These are phyloP conservation scores for Helicoverpa zea DNA, from an alignment of 1,140 invertebrate species.

Conservation along the genomic window DNA sequence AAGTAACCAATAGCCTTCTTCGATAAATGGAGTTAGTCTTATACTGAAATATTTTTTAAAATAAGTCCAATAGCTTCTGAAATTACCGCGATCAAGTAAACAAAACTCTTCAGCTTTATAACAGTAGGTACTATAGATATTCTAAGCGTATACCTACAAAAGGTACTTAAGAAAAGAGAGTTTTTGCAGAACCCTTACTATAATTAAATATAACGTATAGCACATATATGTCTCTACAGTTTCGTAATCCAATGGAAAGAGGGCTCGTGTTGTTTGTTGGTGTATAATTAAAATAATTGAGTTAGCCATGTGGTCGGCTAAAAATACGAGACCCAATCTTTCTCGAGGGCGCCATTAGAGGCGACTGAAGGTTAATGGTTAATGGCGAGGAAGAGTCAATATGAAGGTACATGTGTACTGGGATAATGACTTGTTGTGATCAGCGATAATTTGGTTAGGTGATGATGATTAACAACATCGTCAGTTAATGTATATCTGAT, in stretches of 20 bases:
- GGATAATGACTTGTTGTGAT: background rate
- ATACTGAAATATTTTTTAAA: no score
- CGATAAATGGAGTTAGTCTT: no score
- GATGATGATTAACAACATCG: no score
- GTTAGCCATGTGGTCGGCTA: constrained; percentile 2
- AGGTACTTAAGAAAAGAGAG: background rate
- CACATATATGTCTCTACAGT: background rate
- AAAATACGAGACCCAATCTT: constrained; percentile 26
- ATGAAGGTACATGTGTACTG: background rate
- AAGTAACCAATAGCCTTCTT: no score
- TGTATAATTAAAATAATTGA: constrained; percentile 27
- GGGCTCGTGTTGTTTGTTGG: background rate
- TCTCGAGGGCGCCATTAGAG: constrained; percentile 4
- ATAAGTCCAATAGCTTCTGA: no score
- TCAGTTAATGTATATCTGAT: no score
- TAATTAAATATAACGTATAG: constrained; percentile 8
- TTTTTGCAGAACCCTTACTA: background rate
- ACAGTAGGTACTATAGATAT: no score
- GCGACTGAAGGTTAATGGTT: constrained; percentile 17
- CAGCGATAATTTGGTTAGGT: background rate
- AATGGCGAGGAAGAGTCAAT: background rate
- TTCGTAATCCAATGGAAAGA: background rate
- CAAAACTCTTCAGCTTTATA: no score
- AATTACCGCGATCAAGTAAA: no score
- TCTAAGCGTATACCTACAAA: no score